These are phyloP conservation scores for Caenorhabditis angaria DNA, from an alignment of 2,888 invertebrate genomes.

Conservation along the genomic window DNA sequence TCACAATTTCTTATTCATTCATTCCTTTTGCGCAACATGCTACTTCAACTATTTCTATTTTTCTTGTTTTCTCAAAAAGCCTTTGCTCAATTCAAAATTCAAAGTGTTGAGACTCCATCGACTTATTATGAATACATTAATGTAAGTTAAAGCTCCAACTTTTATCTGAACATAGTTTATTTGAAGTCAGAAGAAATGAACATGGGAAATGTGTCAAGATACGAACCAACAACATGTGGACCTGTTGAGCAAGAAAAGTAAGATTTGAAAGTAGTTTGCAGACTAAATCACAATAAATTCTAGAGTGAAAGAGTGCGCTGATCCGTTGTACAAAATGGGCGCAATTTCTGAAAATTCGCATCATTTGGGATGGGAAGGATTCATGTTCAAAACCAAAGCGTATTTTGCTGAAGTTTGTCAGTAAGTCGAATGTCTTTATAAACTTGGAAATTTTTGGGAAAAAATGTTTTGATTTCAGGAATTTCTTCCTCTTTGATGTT, in stretches of 20 bases:
- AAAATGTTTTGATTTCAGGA: conserved; percentile 34
- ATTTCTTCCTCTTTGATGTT: conserved; percentile 60
- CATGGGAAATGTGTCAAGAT: conserved; percentile 20
- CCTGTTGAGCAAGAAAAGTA: conserved; percentile 38
- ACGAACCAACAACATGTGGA: conserved; percentile 32
- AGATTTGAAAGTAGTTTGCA: not conserved
- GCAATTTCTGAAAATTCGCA: conserved; percentile 45
- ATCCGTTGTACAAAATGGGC: conserved; percentile 58
- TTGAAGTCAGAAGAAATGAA: conserved; percentile 25
- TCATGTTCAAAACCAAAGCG: conserved; percentile 53
- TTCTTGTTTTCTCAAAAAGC: not conserved
- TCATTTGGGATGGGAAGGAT: conserved; percentile 54
- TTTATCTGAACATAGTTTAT: not conserved
- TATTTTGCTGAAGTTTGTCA: conserved; percentile 63
- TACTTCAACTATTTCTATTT: not conserved
- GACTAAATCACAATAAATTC: conserved; percentile 1
- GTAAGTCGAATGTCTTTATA: conserved; percentile 32
- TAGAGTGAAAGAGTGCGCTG: conserved; percentile 59
- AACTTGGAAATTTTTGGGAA: not conserved
- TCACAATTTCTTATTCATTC: not conserved
- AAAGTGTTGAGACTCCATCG: conserved; percentile 8
- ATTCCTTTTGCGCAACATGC: not conserved
- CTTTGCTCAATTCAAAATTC: not conserved
- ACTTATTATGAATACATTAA: conserved; percentile 33
- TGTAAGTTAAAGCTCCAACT: conserved; percentile 15